These are phyloP conservation scores for Daubentonia madagascariensis DNA, from an alignment of 2,113 vertebrate species.

Conservation along the genomic window DNA sequence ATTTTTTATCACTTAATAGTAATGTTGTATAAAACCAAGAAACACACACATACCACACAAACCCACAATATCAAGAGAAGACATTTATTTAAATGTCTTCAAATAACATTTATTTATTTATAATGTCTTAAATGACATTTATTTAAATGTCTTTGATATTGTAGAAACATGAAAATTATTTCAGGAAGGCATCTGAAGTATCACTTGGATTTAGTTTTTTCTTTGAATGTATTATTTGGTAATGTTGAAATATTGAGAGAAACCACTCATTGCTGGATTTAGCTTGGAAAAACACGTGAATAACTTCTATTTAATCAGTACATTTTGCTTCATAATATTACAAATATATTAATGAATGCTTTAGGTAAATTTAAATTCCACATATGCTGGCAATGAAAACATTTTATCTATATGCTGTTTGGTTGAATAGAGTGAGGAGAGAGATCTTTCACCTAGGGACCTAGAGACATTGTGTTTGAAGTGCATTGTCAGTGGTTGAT, in stretches of 20 bases:
- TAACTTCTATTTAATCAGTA: background rate
- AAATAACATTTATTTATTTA: no score
- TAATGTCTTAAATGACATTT: no score
- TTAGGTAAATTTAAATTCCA: background rate
- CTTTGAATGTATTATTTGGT: background rate
- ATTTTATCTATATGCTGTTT: background rate
- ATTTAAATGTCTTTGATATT: background rate
- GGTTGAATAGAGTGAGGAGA: background rate
- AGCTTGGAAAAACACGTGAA: background rate
- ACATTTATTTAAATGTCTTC: no score
- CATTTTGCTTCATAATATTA: background rate
- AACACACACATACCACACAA: background rate
- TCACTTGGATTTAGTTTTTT: background rate
- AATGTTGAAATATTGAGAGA: background rate
- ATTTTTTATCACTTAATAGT: background rate
- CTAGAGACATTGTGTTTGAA: background rate
- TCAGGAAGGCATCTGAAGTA: background rate
- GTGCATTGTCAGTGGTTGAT: background rate
- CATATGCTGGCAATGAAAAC: no score
- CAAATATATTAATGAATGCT: background rate
- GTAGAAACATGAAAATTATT: background rate
- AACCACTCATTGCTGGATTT: background rate
- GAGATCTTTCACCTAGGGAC: background rate
- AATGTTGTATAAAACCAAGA: background rate
- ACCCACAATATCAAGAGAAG: background rate